Conservation (phyloP, 2,797 vertebrate genomes). For the Anolis apletophallus region DNA sequence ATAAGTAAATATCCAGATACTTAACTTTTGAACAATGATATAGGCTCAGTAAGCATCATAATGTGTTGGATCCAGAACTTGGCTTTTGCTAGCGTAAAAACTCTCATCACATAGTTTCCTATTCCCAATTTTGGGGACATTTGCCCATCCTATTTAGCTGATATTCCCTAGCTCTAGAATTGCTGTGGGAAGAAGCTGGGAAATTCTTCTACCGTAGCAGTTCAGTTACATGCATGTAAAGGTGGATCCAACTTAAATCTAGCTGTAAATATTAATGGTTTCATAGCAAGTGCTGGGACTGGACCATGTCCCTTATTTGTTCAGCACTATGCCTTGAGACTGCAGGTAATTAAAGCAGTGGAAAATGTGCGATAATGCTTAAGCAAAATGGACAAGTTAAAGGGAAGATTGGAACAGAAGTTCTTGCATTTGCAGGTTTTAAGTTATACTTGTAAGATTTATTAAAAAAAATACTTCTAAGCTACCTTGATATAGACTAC, state of each 20-base stretch:
- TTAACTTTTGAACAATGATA: conserved; percentile 1
- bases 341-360: conserved; percentile 63
- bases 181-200: background rate
- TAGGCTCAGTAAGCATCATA: background rate
- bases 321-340: conserved; percentile 61
- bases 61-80: background rate
- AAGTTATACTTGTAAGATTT: conserved; percentile 63
- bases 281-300: background rate
- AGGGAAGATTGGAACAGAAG: conserved; percentile 36
- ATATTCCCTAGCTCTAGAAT: background rate
- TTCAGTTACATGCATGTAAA: background rate
- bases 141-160: background rate
- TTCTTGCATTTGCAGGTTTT: conserved; percentile 74
- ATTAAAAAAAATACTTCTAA: background rate
- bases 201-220: background rate
- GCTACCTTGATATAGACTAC: background rate
- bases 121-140: background rate
- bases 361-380: conserved; percentile 59
- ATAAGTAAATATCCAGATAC: conserved; percentile 33
- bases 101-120: background rate
- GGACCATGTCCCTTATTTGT: background rate
- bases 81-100: background rate
- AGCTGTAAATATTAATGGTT: conserved; percentile 1
- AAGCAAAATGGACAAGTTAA: conserved; percentile 57
- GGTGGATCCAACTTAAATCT: background rate